Evolutionary conservation across 2,797 vertebrate species (phyloP).

Genomic region (Sternarchorhynchus goeldii): DNA sequence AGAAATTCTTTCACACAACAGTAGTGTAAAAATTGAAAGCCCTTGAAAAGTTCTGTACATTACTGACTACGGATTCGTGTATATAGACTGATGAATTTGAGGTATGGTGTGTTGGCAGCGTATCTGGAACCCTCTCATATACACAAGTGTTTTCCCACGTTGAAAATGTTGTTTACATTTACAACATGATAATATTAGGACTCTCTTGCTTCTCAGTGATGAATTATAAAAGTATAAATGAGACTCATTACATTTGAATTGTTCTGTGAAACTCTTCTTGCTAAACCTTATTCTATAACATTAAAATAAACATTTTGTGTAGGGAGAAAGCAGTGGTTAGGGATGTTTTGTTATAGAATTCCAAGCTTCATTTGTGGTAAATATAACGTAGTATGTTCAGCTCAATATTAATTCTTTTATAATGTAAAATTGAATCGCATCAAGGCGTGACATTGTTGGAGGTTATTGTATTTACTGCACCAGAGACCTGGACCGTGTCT

Average conservation of each 20-base stretch:
- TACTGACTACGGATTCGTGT: neutral
- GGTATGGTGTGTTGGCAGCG: neutral
- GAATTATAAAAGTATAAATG: neutral
- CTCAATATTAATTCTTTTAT: conserved; percentile 50
- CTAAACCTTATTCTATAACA: neutral
- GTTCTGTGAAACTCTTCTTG: neutral
- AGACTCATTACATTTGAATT: neutral
- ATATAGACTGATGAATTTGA: neutral
- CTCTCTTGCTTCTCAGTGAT: neutral
- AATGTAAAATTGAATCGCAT: conserved; percentile 63
- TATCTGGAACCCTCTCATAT: too few species aligned
- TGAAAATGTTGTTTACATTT: conserved; percentile 4
- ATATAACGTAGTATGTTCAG: conserved; percentile 52
- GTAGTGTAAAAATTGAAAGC: too few species aligned
- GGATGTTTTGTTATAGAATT: conserved; percentile 20
- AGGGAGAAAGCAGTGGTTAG: conserved; percentile 4
- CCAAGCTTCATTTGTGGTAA: conserved; percentile 45
- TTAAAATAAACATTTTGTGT: conserved; percentile 10
- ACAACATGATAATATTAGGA: neutral
- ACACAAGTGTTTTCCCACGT: neutral
- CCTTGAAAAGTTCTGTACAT: neutral
- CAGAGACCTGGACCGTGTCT: conserved; percentile 28
- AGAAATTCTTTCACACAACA: too few species aligned
- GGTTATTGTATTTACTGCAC: conserved; percentile 51
- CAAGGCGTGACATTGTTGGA: conserved; percentile 64